Evolutionary conservation across 2,888 invertebrate species (phyloP).

Genomic region (Lasioglossum figueresi): DNA sequence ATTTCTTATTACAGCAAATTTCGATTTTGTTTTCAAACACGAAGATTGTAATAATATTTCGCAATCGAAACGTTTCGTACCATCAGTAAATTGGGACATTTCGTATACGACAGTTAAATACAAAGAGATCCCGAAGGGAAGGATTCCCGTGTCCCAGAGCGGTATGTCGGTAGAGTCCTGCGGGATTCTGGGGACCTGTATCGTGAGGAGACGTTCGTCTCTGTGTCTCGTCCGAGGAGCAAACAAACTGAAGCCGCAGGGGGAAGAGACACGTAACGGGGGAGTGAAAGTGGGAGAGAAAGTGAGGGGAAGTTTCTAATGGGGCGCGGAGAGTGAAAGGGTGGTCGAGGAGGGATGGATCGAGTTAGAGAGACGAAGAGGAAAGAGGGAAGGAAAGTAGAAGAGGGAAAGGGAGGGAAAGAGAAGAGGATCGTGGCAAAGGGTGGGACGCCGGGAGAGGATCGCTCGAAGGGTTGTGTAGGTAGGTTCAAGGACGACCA

Average conservation of each 20-base stretch:
- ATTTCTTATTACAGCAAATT: background rate
- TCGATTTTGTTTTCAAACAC: background rate
- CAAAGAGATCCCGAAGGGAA: background rate
- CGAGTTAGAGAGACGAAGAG: slow-evolving; percentile 27
- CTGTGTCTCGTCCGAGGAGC: slow-evolving; percentile 31
- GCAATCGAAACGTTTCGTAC: background rate
- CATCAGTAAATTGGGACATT: background rate
- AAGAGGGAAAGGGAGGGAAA: slow-evolving; percentile 35
- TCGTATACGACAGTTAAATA: background rate
- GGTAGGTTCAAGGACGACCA: slow-evolving; percentile 82
- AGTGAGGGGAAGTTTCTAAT: slow-evolving; percentile 54
- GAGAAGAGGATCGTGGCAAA: slow-evolving; percentile 21
- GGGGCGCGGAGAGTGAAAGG: slow-evolving; percentile 42
- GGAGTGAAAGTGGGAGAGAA: slow-evolving; percentile 60
- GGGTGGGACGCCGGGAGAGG: slow-evolving; percentile 53
- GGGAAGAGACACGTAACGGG: slow-evolving; percentile 15
- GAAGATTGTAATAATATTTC: background rate
- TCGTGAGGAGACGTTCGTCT: slow-evolving; percentile 60
- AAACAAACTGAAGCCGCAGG: slow-evolving; percentile 50
- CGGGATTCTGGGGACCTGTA: slow-evolving; percentile 21
- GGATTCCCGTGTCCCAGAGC: background rate
- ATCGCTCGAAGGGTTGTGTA: slow-evolving; percentile 67
- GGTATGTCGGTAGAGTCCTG: background rate
- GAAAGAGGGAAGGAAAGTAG: slow-evolving; percentile 18
- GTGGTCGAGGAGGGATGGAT: slow-evolving; percentile 24